Percentiles rank a stretch among this genome's conserved stretches.
These are phyloP conservation scores for Galendromus occidentalis DNA, from an alignment of 1,140 invertebrate species.

Conservation along the genomic window DNA sequence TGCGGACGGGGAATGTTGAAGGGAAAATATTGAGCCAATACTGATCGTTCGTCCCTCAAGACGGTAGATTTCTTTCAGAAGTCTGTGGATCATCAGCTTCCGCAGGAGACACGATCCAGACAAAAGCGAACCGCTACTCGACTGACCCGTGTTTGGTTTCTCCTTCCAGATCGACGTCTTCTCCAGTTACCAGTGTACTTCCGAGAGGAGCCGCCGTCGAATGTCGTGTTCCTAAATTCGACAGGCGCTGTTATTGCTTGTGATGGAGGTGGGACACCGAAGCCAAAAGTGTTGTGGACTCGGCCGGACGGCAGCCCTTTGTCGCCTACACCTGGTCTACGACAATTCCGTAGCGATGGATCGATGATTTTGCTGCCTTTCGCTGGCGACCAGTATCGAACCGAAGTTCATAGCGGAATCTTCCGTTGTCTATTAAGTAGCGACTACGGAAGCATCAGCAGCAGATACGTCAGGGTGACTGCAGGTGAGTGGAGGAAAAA, in stretches of 20 bases:
- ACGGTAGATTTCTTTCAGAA: too few relatives aligned
- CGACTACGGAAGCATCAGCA: neutral
- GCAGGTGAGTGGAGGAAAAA: neutral
- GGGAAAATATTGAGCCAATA: too few relatives aligned
- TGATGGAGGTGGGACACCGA: conserved; percentile 17
- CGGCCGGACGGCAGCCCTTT: conserved; percentile 19
- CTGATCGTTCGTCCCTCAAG: too few relatives aligned
- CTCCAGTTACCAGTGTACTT: neutral
- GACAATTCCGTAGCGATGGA: conserved; percentile 19
- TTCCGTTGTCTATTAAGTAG: neutral
- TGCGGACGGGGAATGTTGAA: too few relatives aligned
- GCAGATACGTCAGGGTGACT: neutral
- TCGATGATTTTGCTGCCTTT: neutral
- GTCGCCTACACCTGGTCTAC: conserved; percentile 17
- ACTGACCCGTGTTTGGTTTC: neutral
- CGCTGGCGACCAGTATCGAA: neutral
- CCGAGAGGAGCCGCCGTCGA: conserved; percentile 16
- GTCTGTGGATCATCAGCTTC: too few relatives aligned
- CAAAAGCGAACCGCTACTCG: too few relatives aligned
- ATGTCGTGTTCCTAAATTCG: conserved; percentile 20
- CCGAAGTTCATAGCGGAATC: neutral
- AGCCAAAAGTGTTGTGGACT: conserved; percentile 19
- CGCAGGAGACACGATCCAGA: too few relatives aligned
- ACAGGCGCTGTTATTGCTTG: conserved; percentile 19
- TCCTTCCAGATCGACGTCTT: neutral